Evolutionary conservation across 2,888 invertebrate species (phyloP), one percentile per base, ranked within the genome.

Genomic region (Agapostemon virescens): DNA sequence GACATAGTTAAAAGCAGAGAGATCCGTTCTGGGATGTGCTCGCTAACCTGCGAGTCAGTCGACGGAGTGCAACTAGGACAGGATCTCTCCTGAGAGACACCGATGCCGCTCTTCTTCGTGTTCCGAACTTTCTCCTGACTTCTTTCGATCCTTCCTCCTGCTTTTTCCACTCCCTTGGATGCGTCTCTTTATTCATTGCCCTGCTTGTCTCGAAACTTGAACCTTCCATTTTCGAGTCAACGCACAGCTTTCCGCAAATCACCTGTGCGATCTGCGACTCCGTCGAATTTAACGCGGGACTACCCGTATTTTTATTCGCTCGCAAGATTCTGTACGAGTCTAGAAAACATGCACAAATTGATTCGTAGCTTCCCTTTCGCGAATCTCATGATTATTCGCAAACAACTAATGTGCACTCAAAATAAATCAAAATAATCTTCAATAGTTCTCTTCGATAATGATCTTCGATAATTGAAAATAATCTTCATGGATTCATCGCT

Each of bases 71-170:
- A 86, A 89, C 86, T 83, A 88, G 87, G 87, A 86, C 88, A 83
- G 86, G 83, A 90, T 89, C 86, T 87, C 87, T 88, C 90, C 88
- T 87, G 77, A 81, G 91, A 89, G 90, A 89, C 84, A 61, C 73
- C 77, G 66, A 79, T 38, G 68, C 74, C 81, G 81, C 88, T 86
- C 86, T 88, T 88, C 81, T 86, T 84, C 86, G 79, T 83, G 82
- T 84, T 81, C 61, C 74, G 33, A 87, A 90, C 88, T 89, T 89
- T 88, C 86, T 85, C 49, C 82, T 79, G 84, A 75, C 61, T 40
- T 49, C 55, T 6, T 40, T 55, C 61, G 61, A 67, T 38, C 67
- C 30, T 42, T 38, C 4, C 30, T 17, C 17, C 17, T 11, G 6
- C 9, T 42, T n/a, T 38, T 69, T 45, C 30, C 55, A 15, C 9